phyloP scores from a whole-genome alignment of 2,113 vertebrate species.

The Burhinus oedicnemus region DNA sequence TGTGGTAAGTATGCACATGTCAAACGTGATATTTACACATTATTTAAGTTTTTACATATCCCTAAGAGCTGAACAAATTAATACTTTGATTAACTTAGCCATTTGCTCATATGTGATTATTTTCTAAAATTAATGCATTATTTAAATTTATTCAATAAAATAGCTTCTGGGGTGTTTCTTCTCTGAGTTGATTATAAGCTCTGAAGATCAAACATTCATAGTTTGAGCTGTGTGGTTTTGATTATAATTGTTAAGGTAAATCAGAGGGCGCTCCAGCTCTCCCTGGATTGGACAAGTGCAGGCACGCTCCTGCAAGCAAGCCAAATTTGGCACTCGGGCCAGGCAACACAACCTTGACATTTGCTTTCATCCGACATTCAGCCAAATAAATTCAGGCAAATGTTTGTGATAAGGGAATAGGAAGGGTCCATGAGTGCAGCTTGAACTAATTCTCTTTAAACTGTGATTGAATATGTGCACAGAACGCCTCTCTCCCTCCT shows the following conservation, averaged over 20 bases:
- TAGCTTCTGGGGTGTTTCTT: slow-evolving; percentile 29
- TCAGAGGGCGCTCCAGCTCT: neutral
- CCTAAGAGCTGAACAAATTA: slow-evolving; percentile 39
- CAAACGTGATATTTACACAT: slow-evolving; percentile 20
- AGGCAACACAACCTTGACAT: neutral
- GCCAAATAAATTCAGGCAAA: neutral
- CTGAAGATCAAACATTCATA: slow-evolving; percentile 22
- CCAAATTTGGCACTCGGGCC: neutral
- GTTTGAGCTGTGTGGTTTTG: neutral
- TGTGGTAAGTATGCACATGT: neutral
- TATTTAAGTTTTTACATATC: slow-evolving; percentile 30
- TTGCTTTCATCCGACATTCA: neutral
- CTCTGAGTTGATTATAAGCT: slow-evolving; percentile 12
- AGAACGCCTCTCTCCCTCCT: neutral
- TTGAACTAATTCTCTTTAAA: neutral
- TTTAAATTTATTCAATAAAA: slow-evolving; percentile 52
- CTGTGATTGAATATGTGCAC: neutral
- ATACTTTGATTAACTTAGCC: slow-evolving; percentile 29
- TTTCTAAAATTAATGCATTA: slow-evolving; percentile 37
- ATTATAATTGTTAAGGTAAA: slow-evolving; percentile 40
- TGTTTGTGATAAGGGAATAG: neutral
- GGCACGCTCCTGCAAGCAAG: neutral
- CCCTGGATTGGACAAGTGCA: neutral
- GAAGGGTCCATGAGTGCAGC: neutral
- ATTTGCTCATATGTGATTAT: neutral